Percentiles rank a stretch among this genome's conserved stretches.
Conservation (phyloP, 2,888 invertebrate species). For the Rotaria magnacalcarata region DNA sequence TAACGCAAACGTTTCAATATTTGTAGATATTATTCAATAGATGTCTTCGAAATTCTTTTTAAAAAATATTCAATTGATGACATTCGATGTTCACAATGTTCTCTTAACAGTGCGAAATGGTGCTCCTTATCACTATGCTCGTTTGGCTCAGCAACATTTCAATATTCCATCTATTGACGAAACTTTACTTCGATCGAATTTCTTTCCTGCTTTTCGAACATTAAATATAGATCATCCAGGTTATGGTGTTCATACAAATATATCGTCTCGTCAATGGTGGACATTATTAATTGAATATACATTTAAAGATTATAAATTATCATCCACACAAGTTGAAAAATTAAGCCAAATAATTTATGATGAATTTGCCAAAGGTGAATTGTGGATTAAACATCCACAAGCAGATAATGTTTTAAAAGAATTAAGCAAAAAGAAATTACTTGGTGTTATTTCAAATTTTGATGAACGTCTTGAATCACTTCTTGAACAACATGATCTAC, state of each 20-base stretch:
- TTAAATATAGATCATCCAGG: neutral
- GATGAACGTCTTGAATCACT: slow-evolving; percentile 74
- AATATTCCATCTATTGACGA: neutral
- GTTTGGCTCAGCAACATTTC: neutral
- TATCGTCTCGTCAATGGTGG: slow-evolving; percentile 30
- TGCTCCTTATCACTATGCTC: slow-evolving; percentile 8
- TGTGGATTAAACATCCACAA: slow-evolving; percentile 62
- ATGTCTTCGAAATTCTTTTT: neutral
- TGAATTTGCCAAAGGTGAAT: neutral
- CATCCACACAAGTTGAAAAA: neutral
- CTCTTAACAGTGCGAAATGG: slow-evolving; percentile 4
- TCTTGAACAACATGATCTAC: slow-evolving; percentile 67
- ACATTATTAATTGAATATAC: neutral
- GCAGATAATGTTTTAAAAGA: slow-evolving; percentile 67
- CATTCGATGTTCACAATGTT: slow-evolving; percentile 31
- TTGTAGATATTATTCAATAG: neutral
- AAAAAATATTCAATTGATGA: neutral
- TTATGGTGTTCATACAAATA: slow-evolving; percentile 14
- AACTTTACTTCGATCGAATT: neutral
- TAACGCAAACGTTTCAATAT: neutral
- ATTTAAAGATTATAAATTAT: neutral
- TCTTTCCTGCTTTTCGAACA: neutral
- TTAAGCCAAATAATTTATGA: slow-evolving; percentile 8
- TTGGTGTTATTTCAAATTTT: slow-evolving; percentile 82
- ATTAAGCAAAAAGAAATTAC: slow-evolving; percentile 57